These are phyloP conservation scores for Anadara kagoshimensis DNA, from an alignment of 1,140 invertebrate species.

Conservation along the genomic window DNA sequence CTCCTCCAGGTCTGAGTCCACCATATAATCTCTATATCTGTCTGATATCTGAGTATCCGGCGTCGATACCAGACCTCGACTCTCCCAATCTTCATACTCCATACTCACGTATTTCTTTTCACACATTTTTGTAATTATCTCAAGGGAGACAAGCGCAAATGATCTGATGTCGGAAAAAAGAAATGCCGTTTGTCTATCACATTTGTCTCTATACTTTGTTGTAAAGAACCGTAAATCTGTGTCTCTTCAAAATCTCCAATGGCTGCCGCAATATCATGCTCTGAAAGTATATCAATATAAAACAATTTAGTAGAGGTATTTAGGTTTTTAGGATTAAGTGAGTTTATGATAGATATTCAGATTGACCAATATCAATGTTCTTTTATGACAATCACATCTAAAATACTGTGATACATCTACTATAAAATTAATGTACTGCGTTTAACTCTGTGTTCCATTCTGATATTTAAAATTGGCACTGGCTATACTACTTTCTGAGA, in stretches of 20 bases:
- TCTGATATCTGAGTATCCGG: too few species aligned
- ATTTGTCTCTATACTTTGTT: conserved; percentile 49
- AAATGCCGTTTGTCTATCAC: conserved; percentile 59
- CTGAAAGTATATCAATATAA: conserved; percentile 46
- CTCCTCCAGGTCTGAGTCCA: conserved; percentile 32
- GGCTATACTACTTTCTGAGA: too few species aligned
- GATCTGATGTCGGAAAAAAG: conserved; percentile 66
- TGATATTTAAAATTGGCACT: too few species aligned
- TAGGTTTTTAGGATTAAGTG: too few species aligned
- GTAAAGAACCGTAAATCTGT: conserved; percentile 64
- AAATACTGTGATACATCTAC: too few species aligned
- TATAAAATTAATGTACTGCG: too few species aligned
- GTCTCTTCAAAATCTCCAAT: conserved; percentile 68
- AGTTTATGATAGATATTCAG: too few species aligned
- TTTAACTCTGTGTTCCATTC: too few species aligned
- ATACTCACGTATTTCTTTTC: conserved; percentile 50
- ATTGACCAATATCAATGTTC: too few species aligned
- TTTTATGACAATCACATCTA: too few species aligned
- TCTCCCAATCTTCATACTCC: conserved; percentile 31
- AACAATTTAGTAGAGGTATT: neutral
- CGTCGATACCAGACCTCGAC: too few species aligned
- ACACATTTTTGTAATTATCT: conserved; percentile 60
- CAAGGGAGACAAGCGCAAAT: conserved; percentile 62
- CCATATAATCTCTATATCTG: neutral
- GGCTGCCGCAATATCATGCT: conserved; percentile 62